Evolutionary conservation across 1,140 invertebrate genomes (phyloP), one percentile per base, ranked within the genome.

Genomic region (Macrocentrus cingulum): DNA sequence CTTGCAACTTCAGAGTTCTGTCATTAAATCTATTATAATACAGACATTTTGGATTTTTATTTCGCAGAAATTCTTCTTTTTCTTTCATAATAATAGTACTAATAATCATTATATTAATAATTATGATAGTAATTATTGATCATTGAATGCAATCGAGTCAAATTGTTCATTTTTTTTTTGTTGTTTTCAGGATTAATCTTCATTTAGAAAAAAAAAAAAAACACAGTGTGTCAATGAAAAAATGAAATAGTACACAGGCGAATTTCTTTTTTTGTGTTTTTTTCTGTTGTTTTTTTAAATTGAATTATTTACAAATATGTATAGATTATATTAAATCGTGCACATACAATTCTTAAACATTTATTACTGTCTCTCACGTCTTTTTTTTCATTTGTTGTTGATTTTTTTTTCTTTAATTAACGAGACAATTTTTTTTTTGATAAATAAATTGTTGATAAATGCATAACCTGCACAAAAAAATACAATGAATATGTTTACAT

Each of bases 11-110:
- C 71, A 70, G 72, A 65, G 68, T 75, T 23, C 73, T 75, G 73
- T 74, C 74, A 74, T 75, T 54, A 54, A 71, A 62, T 39, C 69
- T 74, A 75, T 66, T 76, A 76, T 76, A 75, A 73, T 76, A 76
- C 74, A 76, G 70, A 75, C 70, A 65, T 58, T 67, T 58, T 67
- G 48, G 59, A 55, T 70, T 73, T 54, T 41, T 11, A 42, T 39
- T 23, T 29, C 11, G 3, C 36, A 15, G 36, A 39, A n/a, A 4
- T 53, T 54, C 19, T 54, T 54, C 19, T 54, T 22, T 13, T 49
- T 49, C 6, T 49, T 13, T 49, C n/a, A n/a, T n/a, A n/a, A n/a
- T n/a, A n/a, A n/a, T n/a, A n/a, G n/a, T n/a, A n/a, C n/a, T n/a
- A n/a, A n/a, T n/a, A n/a, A n/a, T n/a, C n/a, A n/a, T n/a, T n/a